Percentiles rank a stretch among this genome's conserved stretches.
phyloP scores from a whole-genome alignment of 2,888 invertebrate genomes.

The Eremobia ochroleuca region DNA sequence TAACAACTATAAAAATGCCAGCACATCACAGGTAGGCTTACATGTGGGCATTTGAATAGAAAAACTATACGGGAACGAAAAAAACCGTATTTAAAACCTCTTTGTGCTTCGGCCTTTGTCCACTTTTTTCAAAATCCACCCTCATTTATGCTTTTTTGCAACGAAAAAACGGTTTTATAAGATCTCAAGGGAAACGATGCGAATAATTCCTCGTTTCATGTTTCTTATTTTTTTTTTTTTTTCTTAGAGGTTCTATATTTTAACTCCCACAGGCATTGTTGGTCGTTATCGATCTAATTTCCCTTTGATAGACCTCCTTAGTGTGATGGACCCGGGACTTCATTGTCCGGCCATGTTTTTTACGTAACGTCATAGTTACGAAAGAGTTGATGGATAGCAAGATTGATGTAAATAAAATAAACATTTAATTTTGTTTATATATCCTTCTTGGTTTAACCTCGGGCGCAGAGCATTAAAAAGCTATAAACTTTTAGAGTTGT shows the following conservation, averaged over 20 bases:
- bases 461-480: slow-evolving; percentile 47
- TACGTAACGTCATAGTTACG: slow-evolving; percentile 70
- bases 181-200: slow-evolving; percentile 90
- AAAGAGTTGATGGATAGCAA: slow-evolving; percentile 86
- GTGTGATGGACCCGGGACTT: slow-evolving; percentile 82
- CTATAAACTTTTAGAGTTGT: slow-evolving; percentile 43
- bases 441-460: slow-evolving; percentile 36
- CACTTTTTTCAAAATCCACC: slow-evolving; percentile 85
- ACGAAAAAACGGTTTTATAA: slow-evolving; percentile 88
- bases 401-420: slow-evolving; percentile 58
- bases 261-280: slow-evolving; percentile 88
- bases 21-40: slow-evolving; percentile 69
- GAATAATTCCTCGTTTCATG: slow-evolving; percentile 91
- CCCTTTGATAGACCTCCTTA: slow-evolving; percentile 89
- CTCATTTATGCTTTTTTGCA: slow-evolving; percentile 89
- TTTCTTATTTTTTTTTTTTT: slow-evolving; percentile 86
- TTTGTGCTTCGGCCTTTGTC: slow-evolving; percentile 88
- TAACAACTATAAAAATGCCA: slow-evolving; percentile 54
- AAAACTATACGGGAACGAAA: slow-evolving; percentile 83
- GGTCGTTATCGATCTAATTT: slow-evolving; percentile 89
- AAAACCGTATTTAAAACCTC: slow-evolving; percentile 84
- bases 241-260: slow-evolving; percentile 76
- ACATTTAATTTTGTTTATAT: slow-evolving; percentile 52
- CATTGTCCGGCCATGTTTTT: slow-evolving; percentile 85
- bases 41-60: slow-evolving; percentile 73